These are phyloP conservation scores for Circaetus gallicus DNA, from an alignment of 2,113 vertebrate genomes.

Conservation along the genomic window DNA sequence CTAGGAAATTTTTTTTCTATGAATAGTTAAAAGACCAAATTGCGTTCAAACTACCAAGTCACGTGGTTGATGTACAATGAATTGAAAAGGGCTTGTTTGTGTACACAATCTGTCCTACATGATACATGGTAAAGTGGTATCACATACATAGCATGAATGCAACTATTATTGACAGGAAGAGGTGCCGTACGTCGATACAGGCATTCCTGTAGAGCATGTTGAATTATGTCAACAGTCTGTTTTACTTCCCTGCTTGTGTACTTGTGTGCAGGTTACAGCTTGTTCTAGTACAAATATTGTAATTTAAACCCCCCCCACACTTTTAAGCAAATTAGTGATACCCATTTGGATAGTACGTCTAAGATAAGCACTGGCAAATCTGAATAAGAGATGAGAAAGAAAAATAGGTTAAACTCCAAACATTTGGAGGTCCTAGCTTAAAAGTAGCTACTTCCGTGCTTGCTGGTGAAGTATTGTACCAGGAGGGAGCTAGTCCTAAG, in stretches of 20 bases:
- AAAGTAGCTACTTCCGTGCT: neutral
- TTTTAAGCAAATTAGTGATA: neutral
- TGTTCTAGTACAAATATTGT: neutral
- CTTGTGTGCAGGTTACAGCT: neutral
- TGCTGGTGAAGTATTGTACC: neutral
- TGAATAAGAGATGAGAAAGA: neutral
- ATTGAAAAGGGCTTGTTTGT: neutral
- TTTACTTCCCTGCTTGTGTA: neutral
- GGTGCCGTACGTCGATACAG: neutral
- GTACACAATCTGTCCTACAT: no score
- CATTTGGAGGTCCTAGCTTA: neutral
- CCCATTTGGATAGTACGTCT: neutral
- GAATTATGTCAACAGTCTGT: neutral
- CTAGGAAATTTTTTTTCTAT: neutral
- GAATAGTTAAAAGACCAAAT: neutral
- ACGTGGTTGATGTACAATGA: neutral
- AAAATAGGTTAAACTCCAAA: neutral
- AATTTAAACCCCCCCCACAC: accelerated
- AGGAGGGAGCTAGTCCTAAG: neutral
- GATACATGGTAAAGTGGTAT: accelerated
- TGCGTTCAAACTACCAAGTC: neutral
- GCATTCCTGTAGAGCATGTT: neutral
- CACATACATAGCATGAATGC: neutral
- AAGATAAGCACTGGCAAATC: neutral
- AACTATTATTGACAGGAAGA: neutral